These are phyloP conservation scores for Darwinula stevensoni DNA, from an alignment of 2,888 invertebrate genomes.

Conservation along the genomic window DNA sequence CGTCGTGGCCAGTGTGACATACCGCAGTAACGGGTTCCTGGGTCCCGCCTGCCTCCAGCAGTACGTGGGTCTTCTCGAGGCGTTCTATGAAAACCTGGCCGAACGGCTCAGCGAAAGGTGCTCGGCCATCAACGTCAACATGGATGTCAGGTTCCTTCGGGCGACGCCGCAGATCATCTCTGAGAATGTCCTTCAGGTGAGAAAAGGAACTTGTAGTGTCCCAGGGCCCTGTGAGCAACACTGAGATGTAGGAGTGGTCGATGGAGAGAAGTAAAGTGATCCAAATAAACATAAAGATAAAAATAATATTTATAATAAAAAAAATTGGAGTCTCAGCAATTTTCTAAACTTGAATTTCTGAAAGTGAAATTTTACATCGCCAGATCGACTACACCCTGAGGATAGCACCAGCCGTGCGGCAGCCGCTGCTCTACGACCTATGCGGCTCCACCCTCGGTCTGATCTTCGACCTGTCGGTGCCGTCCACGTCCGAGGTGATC, in stretches of 20 bases:
- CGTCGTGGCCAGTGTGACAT: conserved; percentile 52
- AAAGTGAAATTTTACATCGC: conserved; percentile 6
- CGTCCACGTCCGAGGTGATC: conserved; percentile 63
- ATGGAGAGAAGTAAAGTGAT: too few relatives aligned
- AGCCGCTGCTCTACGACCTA: conserved; percentile 71
- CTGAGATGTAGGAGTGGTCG: too few relatives aligned
- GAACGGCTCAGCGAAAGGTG: conserved; percentile 60
- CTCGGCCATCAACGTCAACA: conserved; percentile 74
- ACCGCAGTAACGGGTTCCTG: conserved; percentile 66
- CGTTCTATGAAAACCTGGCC: conserved; percentile 49
- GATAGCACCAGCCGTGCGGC: conserved; percentile 55
- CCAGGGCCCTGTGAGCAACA: too few relatives aligned
- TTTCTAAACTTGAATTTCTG: too few relatives aligned
- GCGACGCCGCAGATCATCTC: conserved; percentile 35
- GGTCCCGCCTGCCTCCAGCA: conserved; percentile 50
- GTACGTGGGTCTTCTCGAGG: conserved; percentile 24
- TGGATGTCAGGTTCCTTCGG: conserved; percentile 67
- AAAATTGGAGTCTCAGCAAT: too few relatives aligned
- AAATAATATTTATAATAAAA: too few relatives aligned
- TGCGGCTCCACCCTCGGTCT: conserved; percentile 76
- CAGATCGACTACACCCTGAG: conserved; percentile 58
- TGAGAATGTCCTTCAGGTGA: conserved; percentile 46
- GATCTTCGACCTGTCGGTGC: conserved; percentile 76
- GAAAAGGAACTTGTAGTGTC: not conserved
- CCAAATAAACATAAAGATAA: too few relatives aligned